Evolutionary conservation across 1,140 invertebrate species (phyloP).

Genomic region (Bombus pascuorum): DNA sequence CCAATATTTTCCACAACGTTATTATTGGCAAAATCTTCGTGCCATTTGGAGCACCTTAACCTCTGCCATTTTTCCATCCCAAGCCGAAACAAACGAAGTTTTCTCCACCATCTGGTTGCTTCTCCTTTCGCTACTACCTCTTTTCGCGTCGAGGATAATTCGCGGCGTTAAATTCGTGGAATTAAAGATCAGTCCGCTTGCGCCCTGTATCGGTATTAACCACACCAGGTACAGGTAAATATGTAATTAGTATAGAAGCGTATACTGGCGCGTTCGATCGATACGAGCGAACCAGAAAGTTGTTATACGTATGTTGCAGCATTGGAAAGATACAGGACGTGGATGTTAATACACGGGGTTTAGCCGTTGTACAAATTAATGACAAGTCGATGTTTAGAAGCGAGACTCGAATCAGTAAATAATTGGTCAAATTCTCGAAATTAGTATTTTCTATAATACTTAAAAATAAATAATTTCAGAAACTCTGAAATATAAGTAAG

Average conservation of each 20-base stretch:
- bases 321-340: neutral
- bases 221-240: neutral
- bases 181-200: neutral
- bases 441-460: neutral
- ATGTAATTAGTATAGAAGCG: slow-evolving; percentile 16
- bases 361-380: neutral
- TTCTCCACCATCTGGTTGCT: neutral
- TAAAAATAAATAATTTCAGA: neutral
- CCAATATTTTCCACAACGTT: slow-evolving; percentile 42
- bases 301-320: neutral
- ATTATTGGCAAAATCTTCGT: slow-evolving; percentile 34
- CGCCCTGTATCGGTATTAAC: neutral
- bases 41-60: neutral
- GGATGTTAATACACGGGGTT: neutral
- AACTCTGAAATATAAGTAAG: neutral
- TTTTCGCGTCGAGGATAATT: neutral
- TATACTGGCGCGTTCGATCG: neutral
- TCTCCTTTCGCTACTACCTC: neutral
- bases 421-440: no score
- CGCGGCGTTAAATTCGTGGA: neutral
- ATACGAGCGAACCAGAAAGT: neutral
- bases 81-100: slow-evolving; percentile 19
- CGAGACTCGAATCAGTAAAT: neutral
- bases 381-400: neutral
- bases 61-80: slow-evolving; percentile 32